Base-by-base conservation (phyloP, 1,140 invertebrate species). In the Papilio machaon region DNA sequence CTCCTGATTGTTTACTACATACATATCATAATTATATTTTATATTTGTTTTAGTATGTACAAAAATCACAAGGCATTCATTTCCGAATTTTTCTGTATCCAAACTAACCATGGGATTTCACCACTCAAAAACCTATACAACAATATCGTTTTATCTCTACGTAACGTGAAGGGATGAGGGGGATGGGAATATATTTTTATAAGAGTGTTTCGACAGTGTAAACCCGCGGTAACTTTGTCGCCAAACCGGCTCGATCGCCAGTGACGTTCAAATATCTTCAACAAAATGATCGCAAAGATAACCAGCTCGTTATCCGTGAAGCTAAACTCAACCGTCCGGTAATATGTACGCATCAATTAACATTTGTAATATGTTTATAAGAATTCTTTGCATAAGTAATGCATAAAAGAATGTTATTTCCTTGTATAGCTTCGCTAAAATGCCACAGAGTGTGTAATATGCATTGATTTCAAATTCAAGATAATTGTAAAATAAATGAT, bases 341-440 rank as follows among this genome's bases (percentile, higher is more conserved):
- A 49, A 74, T 47, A 7, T 74, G 49, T 76, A 49, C 74, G n/a
- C 74, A 76, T 76, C 74, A 13, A 76, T 73, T 81, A 46, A 81
- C 49, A 78, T 78, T 78, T 43, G 30, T 80, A 52, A 78, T 82
- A 80, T 75, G 46, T 82, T 77, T 80, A 82, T 80, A 60, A 80
- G 74, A 80, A 82, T 82, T 82, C 79, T 78, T 73, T 73, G 74
- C 58, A 80, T 80, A 74, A 77, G 58, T 73, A 80, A 35, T 49
- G 58, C 19, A 77, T 70, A 77, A 80, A 82, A 80, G 79, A 60
- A 73, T 52, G 35, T 64, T 82, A 82, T 83, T 85, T 86, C 85
- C 82, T 86, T 82, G 73, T 86, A 79, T 86, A 74, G 70, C 81
- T 81, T 52, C n/a, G 67, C 43, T 60, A 81, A 76, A 84, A 84